Evolutionary conservation across 2,797 vertebrate species (phyloP).

Genomic region (Squalus acanthias): DNA sequence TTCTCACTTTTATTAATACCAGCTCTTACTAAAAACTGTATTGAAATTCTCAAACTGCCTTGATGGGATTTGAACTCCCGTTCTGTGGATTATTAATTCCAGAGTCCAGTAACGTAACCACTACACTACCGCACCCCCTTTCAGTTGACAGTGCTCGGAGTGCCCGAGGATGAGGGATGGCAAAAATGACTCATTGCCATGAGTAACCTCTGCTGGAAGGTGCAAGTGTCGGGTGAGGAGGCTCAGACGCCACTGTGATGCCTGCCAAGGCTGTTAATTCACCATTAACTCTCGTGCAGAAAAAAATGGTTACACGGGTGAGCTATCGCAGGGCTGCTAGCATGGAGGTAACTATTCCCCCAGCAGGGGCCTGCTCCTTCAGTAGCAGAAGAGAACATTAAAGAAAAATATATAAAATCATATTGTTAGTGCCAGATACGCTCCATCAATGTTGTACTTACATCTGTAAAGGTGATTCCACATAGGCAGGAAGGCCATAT

Average conservation of each 20-base stretch:
- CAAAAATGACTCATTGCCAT: neutral
- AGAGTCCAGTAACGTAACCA: neutral
- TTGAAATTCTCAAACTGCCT: neutral
- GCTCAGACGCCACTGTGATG: neutral
- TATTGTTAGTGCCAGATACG: neutral
- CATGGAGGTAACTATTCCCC: neutral
- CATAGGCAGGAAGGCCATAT: conserved; percentile 89
- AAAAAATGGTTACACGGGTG: neutral
- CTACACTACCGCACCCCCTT: neutral
- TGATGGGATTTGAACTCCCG: neutral
- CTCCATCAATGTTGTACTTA: conserved; percentile 55
- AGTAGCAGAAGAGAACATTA: neutral
- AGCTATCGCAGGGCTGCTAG: neutral
- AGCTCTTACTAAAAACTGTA: neutral
- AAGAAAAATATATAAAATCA: neutral
- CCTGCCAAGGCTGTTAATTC: neutral
- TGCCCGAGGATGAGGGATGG: neutral
- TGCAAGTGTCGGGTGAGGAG: no score
- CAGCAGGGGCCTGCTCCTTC: neutral
- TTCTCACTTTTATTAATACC: neutral
- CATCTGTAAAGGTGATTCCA: conserved; percentile 94
- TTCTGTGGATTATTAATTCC: neutral
- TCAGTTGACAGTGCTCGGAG: neutral
- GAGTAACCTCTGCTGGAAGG: neutral
- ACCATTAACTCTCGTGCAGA: neutral